Conservation (phyloP, 2,113 vertebrate species). For the Bubo scandiacus region DNA sequence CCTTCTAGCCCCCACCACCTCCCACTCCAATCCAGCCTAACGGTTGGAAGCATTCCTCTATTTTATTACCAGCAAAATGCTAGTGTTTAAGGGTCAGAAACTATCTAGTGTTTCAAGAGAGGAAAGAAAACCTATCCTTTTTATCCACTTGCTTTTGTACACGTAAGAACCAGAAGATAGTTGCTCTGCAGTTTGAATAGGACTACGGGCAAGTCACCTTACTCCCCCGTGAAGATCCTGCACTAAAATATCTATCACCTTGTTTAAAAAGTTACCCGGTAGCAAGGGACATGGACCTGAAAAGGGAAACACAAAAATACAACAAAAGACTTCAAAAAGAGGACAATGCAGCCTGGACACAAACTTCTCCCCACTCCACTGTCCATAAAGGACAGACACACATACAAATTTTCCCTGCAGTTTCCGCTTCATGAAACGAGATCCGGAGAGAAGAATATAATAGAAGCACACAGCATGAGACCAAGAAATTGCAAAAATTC, state of each 20-base stretch:
- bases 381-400: slow-evolving; percentile 33
- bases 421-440: slow-evolving; percentile 29
- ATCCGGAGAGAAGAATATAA: slow-evolving; percentile 6
- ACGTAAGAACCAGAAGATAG: neutral
- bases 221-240: neutral
- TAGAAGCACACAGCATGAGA: slow-evolving; percentile 54
- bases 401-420: slow-evolving; percentile 2
- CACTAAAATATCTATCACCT: neutral
- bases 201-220: neutral
- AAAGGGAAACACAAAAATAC: neutral
- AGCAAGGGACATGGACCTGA: neutral
- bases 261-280: neutral
- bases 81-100: slow-evolving; percentile 62
- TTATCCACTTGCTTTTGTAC: slow-evolving; percentile 19
- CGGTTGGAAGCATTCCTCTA: slow-evolving; percentile 26
- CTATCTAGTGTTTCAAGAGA: slow-evolving; percentile 9
- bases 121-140: slow-evolving; percentile 32
- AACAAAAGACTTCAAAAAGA: neutral
- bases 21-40: slow-evolving; percentile 27
- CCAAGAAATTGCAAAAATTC: slow-evolving; percentile 54
- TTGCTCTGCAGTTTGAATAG: neutral
- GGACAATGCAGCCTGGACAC: neutral
- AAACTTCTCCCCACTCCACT: neutral
- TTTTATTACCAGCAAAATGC: slow-evolving; percentile 57
- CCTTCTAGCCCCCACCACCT: slow-evolving; percentile 9